A percentile compares a stretch with the other conserved stretches of the same genome.
Evolutionary conservation across 53 echinoderm and acorn worm species (phyloP).

Genomic region (Henricia sp.): DNA sequence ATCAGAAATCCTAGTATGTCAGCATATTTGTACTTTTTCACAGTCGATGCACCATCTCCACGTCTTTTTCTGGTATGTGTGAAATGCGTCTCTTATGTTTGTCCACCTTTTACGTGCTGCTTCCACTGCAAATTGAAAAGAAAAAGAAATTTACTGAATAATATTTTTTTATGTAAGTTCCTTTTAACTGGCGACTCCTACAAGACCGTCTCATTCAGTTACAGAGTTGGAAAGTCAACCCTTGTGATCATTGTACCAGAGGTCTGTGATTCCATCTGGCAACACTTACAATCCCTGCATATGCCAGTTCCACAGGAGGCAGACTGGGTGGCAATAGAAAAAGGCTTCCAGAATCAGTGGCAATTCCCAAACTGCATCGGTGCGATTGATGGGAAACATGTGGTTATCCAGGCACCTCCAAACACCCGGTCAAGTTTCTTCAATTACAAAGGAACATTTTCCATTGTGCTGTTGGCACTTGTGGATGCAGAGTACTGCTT

Average conservation of each 20-base stretch:
- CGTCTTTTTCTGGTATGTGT: conserved; percentile 39
- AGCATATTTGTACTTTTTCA: conserved; percentile 57
- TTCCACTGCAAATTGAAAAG: conserved; percentile 9
- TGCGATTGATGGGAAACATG: no score
- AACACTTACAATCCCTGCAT: no score
- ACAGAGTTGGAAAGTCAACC: no score
- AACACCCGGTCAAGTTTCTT: no score
- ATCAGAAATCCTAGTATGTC: conserved; percentile 35
- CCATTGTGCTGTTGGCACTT: conserved; percentile 14
- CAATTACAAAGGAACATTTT: conserved; percentile 15
- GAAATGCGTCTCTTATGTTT: conserved; percentile 52
- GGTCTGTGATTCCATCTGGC: no score
- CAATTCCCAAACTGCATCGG: no score
- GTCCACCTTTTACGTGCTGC: conserved; percentile 55
- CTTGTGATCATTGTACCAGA: no score
- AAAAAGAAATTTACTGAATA: background rate
- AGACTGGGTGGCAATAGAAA: no score
- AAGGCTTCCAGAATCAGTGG: no score
- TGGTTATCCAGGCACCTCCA: no score
- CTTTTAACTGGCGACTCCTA: conserved; percentile 11
- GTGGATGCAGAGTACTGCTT: conserved; percentile 11
- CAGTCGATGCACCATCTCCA: conserved; percentile 27
- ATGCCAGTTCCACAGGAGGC: no score
- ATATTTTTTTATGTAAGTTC: conserved; percentile 28
- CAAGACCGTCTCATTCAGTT: no score